These are phyloP conservation scores for Glandiceps talaboti DNA, from an alignment of 53 echinoderm and acorn worm genomes.

Conservation along the genomic window DNA sequence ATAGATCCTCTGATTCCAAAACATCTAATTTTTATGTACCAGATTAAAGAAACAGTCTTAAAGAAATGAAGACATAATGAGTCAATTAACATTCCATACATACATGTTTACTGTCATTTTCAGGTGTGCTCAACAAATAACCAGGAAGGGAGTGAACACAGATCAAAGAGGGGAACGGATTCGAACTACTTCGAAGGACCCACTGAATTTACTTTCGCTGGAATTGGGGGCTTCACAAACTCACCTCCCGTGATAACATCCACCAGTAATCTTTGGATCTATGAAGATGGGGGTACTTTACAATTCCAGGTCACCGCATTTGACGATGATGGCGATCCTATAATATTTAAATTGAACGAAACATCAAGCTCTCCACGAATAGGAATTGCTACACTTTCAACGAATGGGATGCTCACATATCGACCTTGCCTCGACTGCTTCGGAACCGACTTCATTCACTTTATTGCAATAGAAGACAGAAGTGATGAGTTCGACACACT, in stretches of 20 bases:
- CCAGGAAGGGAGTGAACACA: neutral
- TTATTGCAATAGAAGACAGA: slow-evolving; percentile 2
- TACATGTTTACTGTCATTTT: neutral
- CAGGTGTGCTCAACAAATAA: neutral
- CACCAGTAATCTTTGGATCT: neutral
- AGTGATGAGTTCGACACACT: slow-evolving; percentile 9
- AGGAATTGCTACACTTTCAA: slow-evolving; percentile 13
- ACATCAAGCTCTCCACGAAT: neutral
- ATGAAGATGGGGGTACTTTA: neutral
- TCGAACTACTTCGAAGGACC: neutral
- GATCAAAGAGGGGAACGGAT: neutral
- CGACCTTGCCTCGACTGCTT: slow-evolving; percentile 33
- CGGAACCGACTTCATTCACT: slow-evolving; percentile 13
- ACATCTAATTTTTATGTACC: too few relatives aligned
- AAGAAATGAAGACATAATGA: too few relatives aligned
- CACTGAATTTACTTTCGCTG: neutral
- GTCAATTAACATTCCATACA: too few relatives aligned
- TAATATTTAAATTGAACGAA: neutral
- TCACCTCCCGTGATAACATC: neutral
- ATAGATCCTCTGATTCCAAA: too few relatives aligned
- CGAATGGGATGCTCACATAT: slow-evolving; percentile 18
- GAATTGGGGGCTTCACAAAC: neutral
- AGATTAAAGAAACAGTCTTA: too few relatives aligned
- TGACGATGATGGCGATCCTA: neutral
- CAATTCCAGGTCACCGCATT: neutral